These are phyloP conservation scores for Ectropis crepuscularia DNA, from an alignment of 2,888 invertebrate species.

Conservation along the genomic window DNA sequence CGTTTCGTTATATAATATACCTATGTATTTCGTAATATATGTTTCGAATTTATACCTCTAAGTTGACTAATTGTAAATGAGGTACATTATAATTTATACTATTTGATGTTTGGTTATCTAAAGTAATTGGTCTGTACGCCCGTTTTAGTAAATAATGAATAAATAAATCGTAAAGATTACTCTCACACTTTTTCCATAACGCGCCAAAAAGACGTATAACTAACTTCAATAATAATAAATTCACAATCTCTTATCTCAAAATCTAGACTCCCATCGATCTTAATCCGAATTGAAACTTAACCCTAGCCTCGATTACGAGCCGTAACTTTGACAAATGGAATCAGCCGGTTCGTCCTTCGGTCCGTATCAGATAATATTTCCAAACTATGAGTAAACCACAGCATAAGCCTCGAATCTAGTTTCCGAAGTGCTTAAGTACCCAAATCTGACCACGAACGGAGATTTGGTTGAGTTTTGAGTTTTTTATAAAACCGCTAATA, in stretches of 20 bases:
- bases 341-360: neutral
- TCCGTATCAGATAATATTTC: conserved; percentile 5
- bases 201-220: too few species aligned
- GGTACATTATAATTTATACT: too few species aligned
- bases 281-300: conserved; percentile 8
- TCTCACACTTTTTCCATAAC: too few species aligned
- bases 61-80: too few species aligned
- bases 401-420: conserved; percentile 5
- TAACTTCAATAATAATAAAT: too few species aligned
- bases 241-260: neutral
- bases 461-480: neutral
- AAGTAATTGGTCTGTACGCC: too few species aligned
- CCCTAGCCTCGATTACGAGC: conserved; percentile 8
- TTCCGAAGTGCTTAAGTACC: neutral
- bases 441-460: neutral
- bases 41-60: too few species aligned
- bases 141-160: too few species aligned
- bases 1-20: too few species aligned
- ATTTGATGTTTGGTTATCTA: too few species aligned
- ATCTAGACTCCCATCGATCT: conserved; percentile 14
- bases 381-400: neutral
- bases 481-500: neutral
- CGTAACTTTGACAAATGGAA: conserved; percentile 24
- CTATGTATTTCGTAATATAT: too few species aligned
- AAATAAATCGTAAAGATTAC: too few species aligned